Base-by-base conservation (phyloP, 2,888 invertebrate species). In the Caenorhabditis sp. region DNA sequence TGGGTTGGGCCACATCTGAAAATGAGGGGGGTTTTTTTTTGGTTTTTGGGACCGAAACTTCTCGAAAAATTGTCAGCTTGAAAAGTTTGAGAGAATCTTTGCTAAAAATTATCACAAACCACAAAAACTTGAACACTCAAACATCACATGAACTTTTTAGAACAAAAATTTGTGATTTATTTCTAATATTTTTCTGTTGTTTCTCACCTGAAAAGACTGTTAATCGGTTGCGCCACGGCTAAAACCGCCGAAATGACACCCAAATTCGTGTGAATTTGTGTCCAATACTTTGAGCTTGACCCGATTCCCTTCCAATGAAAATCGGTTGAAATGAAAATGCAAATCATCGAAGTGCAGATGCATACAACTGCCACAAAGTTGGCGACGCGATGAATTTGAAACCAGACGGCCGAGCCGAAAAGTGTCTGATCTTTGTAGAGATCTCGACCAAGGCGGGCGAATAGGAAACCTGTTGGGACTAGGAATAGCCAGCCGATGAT, bases 401-500 rank as follows among this genome's bases (percentile, higher is more conserved):
- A 80, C 80, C 80, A 80, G 24, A 78, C 66, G 3, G 72, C 63
- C 0, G 54, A 26, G 10, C 80, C 80, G 31, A 80, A 75, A 3
- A 66, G 61, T 21, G 58, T 68, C 3, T 76, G 64, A 12, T 70
- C 62, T 37, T 60, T 63, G 67, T 73, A 76, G 17, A 74, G 53
- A 49, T 80, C 80, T 43, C 65, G 70, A 43, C 76, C 62, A 23
- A 78, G 63, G 55, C 80, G 61, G 10, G 77, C 77, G 53, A 76
- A 75, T 31, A 77, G 50, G 50, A 77, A 75, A 19, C 75, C 79
- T 6, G 77, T 66, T 0, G 79, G 79, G 1, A 79, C 68, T 62
- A 79, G 76, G 43, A 77, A 74, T 6, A 79, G 66, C 79, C 79
- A 79, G 31, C 73, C 74, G 62, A 80, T 31, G 26, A 80, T 72